Conservation (phyloP, 2,888 invertebrate species). For the Hetaerina titia region DNA sequence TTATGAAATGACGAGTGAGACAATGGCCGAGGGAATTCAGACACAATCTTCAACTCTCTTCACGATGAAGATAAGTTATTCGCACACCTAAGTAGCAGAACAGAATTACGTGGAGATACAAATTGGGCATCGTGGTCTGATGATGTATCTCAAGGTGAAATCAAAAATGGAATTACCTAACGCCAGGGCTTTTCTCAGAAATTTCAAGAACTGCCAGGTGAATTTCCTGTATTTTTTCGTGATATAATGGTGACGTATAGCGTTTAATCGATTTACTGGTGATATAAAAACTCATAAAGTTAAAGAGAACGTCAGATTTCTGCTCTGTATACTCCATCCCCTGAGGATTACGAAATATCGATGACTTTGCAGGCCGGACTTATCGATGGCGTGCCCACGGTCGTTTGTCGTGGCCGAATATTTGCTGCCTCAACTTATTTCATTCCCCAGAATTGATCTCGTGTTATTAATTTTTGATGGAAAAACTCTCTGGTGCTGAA, state of each 20-base stretch:
- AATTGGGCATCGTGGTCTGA: not conserved
- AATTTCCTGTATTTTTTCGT: not conserved
- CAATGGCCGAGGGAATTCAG: not conserved
- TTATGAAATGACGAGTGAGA: not conserved
- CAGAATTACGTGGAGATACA: not conserved
- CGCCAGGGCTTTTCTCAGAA: not conserved
- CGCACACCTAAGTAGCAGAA: not conserved
- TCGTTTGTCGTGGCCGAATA: not conserved
- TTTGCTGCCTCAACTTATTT: not conserved
- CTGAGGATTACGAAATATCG: conserved; percentile 10
- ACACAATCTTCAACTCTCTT: not conserved
- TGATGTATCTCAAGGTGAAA: not conserved
- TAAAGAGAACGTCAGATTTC: not conserved
- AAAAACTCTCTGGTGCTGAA: not conserved
- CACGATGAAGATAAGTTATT: not conserved
- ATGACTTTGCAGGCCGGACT: not conserved
- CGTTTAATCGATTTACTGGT: not conserved
- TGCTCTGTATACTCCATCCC: not conserved
- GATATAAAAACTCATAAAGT: not conserved
- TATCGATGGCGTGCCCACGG: not conserved
- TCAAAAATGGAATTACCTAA: not conserved
- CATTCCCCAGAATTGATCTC: not conserved
- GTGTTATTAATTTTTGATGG: not conserved
- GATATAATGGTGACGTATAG: not conserved
- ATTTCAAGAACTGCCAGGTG: not conserved